phyloP scores from a whole-genome alignment of 2,888 invertebrate genomes.

The Hofmannophila pseudospretella region DNA sequence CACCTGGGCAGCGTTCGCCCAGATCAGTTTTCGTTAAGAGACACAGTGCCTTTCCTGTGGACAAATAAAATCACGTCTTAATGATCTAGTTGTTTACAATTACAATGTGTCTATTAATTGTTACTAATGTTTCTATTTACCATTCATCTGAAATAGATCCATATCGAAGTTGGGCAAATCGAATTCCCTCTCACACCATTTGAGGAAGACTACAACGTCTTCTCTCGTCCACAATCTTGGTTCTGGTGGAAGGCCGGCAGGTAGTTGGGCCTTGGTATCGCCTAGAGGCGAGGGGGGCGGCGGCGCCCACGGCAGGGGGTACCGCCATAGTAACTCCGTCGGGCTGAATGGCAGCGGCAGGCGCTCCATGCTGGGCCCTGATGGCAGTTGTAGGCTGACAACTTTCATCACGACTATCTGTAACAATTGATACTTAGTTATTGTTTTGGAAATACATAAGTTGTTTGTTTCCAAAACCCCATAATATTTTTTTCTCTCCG shows the following conservation, averaged over 20 bases:
- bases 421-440: constrained; percentile 35
- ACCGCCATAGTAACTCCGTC: constrained; percentile 91
- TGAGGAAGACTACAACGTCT: constrained; percentile 90
- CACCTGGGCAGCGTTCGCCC: constrained; percentile 93
- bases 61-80: constrained; percentile 13
- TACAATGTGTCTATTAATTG: background rate
- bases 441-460: too few species aligned
- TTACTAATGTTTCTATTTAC: too few species aligned
- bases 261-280: constrained; percentile 92
- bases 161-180: constrained; percentile 94
- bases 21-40: constrained; percentile 93
- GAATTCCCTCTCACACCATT: constrained; percentile 95
- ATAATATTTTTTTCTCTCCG: too few species aligned
- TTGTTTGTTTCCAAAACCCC: too few species aligned
- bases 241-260: constrained; percentile 89
- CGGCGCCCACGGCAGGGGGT: constrained; percentile 86
- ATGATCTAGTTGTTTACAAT: background rate
- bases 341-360: constrained; percentile 89
- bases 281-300: constrained; percentile 83
- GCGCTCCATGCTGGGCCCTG: constrained; percentile 85
- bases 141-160: constrained; percentile 98
- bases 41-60: constrained; percentile 91
- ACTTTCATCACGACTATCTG: constrained; percentile 80
- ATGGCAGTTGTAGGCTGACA: constrained; percentile 83
- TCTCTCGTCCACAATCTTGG: constrained; percentile 94